Base-by-base conservation (phyloP, 2,797 vertebrate species). In the Fringilla coelebs region DNA sequence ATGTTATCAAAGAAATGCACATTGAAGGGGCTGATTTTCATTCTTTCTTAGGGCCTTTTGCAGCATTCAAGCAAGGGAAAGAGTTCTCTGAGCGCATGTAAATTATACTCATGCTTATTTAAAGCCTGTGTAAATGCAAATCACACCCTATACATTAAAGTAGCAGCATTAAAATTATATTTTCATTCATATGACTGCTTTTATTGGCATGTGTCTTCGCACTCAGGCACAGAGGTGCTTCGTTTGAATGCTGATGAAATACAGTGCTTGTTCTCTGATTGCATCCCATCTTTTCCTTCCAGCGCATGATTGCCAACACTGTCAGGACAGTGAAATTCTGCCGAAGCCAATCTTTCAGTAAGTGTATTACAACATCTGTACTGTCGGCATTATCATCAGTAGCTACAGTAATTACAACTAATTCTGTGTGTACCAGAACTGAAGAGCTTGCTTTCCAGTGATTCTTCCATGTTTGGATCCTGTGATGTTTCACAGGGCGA, bases 241-340 rank as follows among this genome's bases (percentile, higher is more conserved):
- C 1, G 38, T 96, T 88, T 84, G 94, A 94, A 90, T 94, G 67
- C 82, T 90, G 94, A 86, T 95, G 95, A 96, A 96, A 94, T 82
- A 71, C 57, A 51, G 80, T 82, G 71, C 93, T 93, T 90, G 77
- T 93, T 94, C 91, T 85, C 94, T 97, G 94, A 96, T 96, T 96
- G 83, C 94, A 91, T 90, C 86, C 85, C 86, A 31, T 96, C 97
- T 92, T 92, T 93, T 89, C 96, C 94, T 98, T 98, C 67, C 97
- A 99, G 99, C 98, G 99, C 79, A 99, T 99, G 99, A 99, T 99
- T 88, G 99, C 99, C 52, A 99, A 98, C 93, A 99, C 99, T 24
- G 98, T 99, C 94, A 98, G 99, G 97, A 99, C 98, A 75, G 98
- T 99, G 97, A 98, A 98, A 98, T 98, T 98, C 98, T 99, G 99